phyloP scores from a whole-genome alignment of 2,888 invertebrate species.

The Callinectes sapidus region DNA sequence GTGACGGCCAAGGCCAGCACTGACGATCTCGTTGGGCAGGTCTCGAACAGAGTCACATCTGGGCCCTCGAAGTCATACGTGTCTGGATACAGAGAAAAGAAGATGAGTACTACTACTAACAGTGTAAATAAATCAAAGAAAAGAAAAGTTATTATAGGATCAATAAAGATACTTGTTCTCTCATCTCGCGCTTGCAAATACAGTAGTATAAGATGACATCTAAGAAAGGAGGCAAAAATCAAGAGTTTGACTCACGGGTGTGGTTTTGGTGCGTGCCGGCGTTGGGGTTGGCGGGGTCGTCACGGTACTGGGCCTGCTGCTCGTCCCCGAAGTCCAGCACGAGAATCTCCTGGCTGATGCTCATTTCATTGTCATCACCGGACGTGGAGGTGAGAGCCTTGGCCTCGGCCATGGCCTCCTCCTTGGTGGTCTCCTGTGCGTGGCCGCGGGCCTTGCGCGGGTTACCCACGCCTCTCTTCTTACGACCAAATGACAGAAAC shows the following conservation, averaged over 20 bases:
- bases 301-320: conserved; percentile 72
- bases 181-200: background rate
- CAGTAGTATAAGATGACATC: background rate
- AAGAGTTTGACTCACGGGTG: conserved; percentile 60
- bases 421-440: conserved; percentile 79
- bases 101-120: background rate
- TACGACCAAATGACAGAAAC: conserved; percentile 92
- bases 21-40: conserved; percentile 93
- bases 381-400: background rate
- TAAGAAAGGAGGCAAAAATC: background rate
- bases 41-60: conserved; percentile 92
- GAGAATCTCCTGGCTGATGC: conserved; percentile 93
- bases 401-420: conserved; percentile 69
- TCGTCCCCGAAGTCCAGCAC: conserved; percentile 95
- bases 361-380: conserved; percentile 86
- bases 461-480: conserved; percentile 83
- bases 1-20: conserved; percentile 93
- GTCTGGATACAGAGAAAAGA: conserved; percentile 34
- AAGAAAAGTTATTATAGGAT: background rate
- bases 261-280: conserved; percentile 62
- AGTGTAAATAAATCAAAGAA: background rate
- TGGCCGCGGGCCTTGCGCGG: conserved; percentile 79
- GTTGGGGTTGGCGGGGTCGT: conserved; percentile 59
- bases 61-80: conserved; percentile 81
- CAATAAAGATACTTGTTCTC: background rate